Evolutionary conservation across 2,888 invertebrate genomes (phyloP).

Genomic region (Elysia crispata): DNA sequence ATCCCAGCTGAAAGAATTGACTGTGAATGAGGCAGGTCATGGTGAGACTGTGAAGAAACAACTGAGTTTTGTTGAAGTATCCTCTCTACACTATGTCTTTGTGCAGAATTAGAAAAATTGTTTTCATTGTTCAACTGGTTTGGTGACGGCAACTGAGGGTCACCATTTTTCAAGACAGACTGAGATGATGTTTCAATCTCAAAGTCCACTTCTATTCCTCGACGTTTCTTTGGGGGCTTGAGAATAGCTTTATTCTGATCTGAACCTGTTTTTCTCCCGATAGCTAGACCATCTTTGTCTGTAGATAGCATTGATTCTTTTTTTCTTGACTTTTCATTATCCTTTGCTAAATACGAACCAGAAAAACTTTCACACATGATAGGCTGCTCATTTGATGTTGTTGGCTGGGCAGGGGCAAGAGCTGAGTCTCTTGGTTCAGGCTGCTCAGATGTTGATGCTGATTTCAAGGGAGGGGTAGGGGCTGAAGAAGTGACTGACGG

Average conservation of each 20-base stretch:
- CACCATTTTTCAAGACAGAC: background rate
- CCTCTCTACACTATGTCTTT: conserved; percentile 41
- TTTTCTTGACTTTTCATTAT: background rate
- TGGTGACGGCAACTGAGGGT: no score
- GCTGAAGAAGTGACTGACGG: conserved; percentile 2
- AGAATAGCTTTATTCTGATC: conserved; percentile 33
- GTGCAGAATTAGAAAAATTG: background rate
- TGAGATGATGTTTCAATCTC: conserved; percentile 14
- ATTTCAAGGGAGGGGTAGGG: background rate
- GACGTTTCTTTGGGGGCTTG: conserved; percentile 53
- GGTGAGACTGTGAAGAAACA: conserved; percentile 9
- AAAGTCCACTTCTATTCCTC: conserved; percentile 46
- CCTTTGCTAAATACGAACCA: no score
- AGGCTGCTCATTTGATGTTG: background rate
- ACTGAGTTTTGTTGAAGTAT: conserved; percentile 28
- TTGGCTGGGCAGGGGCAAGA: background rate
- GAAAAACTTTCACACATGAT: no score
- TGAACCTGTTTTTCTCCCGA: background rate
- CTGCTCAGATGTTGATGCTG: background rate
- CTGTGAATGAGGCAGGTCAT: conserved; percentile 3
- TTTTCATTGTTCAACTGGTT: background rate
- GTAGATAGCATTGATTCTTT: background rate
- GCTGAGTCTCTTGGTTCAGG: background rate
- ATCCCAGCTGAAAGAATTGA: conserved; percentile 13
- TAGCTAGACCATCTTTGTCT: background rate